Conservation (phyloP, 2,797 vertebrate genomes). For the Poecilia gillii region DNA sequence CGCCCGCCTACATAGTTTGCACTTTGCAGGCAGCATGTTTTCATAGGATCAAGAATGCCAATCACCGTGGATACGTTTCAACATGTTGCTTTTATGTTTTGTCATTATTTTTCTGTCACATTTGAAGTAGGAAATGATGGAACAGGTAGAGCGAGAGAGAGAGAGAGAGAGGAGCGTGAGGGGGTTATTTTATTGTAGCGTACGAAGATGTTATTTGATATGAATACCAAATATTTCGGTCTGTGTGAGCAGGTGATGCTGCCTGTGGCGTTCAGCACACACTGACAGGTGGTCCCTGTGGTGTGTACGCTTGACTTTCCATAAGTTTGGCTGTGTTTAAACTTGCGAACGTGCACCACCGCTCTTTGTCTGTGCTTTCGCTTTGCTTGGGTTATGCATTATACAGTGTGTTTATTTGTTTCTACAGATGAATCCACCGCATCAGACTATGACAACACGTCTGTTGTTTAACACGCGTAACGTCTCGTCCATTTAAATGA, state of each 20-base stretch:
- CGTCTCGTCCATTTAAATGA: slow-evolving; percentile 46
- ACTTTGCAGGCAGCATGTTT: slow-evolving; percentile 31
- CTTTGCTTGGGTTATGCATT: slow-evolving; percentile 1
- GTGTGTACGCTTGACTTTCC: slow-evolving; percentile 15
- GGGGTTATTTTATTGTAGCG: slow-evolving; percentile 38
- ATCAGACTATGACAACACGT: slow-evolving; percentile 25
- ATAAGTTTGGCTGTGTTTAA: slow-evolving; percentile 2
- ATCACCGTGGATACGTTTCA: slow-evolving; percentile 29
- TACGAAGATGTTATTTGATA: slow-evolving; percentile 48
- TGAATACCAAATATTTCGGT: slow-evolving; percentile 62
- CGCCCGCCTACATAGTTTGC: slow-evolving; percentile 21
- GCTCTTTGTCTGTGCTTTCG: slow-evolving; percentile 20
- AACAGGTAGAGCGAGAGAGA: neutral
- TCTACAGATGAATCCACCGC: slow-evolving; percentile 15
- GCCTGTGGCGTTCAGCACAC: slow-evolving; percentile 45
- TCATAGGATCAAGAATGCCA: slow-evolving; percentile 36
- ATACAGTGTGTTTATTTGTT: neutral
- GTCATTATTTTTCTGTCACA: slow-evolving; percentile 44
- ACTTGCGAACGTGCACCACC: neutral
- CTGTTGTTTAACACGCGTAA: slow-evolving; percentile 45
- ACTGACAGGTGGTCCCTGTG: slow-evolving; percentile 55
- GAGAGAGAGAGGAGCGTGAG: slow-evolving; percentile 20
- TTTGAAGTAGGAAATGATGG: slow-evolving; percentile 9
- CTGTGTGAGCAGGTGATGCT: slow-evolving; percentile 39
- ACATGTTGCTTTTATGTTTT: slow-evolving; percentile 44